Percentiles rank a stretch among this genome's conserved stretches.
phyloP scores from a whole-genome alignment of 2,113 vertebrate genomes.

The Zapus hudsonius region DNA sequence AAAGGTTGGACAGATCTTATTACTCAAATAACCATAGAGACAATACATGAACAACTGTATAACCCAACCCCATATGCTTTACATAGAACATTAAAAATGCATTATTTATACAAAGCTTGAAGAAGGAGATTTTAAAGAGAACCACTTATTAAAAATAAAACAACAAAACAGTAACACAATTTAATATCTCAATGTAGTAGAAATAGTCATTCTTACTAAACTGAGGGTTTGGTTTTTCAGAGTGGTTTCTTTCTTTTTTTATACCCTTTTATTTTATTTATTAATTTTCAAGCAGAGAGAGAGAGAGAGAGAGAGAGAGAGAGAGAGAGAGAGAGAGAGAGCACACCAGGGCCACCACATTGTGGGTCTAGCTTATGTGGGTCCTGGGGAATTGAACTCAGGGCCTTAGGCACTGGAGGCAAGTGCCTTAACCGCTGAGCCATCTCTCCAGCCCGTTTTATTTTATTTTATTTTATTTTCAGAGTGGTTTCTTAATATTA shows the following conservation, averaged over 20 bases:
- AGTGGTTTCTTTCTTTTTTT: too few relatives aligned
- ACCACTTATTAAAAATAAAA: not conserved
- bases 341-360: too few relatives aligned
- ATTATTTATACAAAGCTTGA: not conserved
- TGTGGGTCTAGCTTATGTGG: too few relatives aligned
- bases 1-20: not conserved
- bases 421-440: too few relatives aligned
- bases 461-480: too few relatives aligned
- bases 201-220: not conserved
- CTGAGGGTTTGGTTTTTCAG: not conserved
- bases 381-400: too few relatives aligned
- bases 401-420: too few relatives aligned
- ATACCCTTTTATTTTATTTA: too few relatives aligned
- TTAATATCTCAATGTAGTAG: not conserved
- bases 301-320: too few relatives aligned
- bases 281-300: too few relatives aligned
- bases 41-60: not conserved
- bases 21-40: not conserved
- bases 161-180: not conserved
- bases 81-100: not conserved
- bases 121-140: not conserved
- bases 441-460: too few relatives aligned
- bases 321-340: too few relatives aligned
- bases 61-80: not conserved
- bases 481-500: not conserved